These are phyloP conservation scores for Neolamprologus falcicula DNA, from an alignment of 2,113 vertebrate species.

Conservation along the genomic window DNA sequence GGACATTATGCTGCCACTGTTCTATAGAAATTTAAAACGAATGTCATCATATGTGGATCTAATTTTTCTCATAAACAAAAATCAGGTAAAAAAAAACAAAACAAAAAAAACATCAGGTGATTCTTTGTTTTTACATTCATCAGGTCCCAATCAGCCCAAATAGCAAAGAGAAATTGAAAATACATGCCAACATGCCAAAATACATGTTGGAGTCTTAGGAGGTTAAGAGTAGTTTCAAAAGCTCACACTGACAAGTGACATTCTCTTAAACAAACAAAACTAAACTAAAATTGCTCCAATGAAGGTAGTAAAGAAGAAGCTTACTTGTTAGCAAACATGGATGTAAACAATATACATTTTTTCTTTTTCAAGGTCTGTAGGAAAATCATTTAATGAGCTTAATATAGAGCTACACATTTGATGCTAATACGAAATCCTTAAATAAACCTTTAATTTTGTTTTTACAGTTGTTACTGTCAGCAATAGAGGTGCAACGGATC, in stretches of 20 bases:
- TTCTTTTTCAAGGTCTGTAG: not conserved
- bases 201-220: not conserved
- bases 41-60: not conserved
- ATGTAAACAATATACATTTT: not conserved
- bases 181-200: not conserved
- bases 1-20: not conserved
- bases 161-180: not conserved
- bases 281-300: not conserved
- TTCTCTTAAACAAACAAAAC: not conserved
- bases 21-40: accelerated
- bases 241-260: not conserved
- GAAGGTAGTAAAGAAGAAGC: not conserved
- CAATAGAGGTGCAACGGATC: not conserved
- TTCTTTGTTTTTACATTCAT: not conserved
- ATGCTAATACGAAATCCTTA: not conserved
- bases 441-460: not conserved
- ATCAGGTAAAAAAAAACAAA: not conserved
- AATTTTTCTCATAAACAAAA: not conserved
- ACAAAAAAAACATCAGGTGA: accelerated
- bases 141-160: not conserved
- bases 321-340: not conserved
- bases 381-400: not conserved
- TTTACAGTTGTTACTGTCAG: not conserved
- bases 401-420: not conserved
- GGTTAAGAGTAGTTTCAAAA: not conserved